phyloP scores from a whole-genome alignment of 2,888 invertebrate genomes.

The Julus scandinavius region DNA sequence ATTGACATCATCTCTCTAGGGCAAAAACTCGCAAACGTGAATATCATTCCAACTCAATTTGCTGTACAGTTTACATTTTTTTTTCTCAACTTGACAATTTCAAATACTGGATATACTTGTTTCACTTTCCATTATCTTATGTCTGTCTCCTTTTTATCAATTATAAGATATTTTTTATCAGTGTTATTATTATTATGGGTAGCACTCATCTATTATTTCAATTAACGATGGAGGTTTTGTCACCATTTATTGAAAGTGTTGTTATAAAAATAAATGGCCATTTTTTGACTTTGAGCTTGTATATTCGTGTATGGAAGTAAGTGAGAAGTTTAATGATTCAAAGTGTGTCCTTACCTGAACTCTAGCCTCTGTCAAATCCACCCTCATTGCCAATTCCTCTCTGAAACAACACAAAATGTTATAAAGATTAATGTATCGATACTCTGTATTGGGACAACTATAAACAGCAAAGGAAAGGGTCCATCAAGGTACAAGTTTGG shows the following conservation, averaged over 20 bases:
- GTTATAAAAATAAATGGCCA: neutral
- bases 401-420: conserved; percentile 67
- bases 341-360: conserved; percentile 79
- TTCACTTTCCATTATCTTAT: conserved; percentile 8
- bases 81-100: neutral
- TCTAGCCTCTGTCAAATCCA: conserved; percentile 90
- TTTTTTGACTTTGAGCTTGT: neutral
- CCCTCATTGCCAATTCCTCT: conserved; percentile 93
- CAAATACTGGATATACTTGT: conserved; percentile 28
- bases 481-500: neutral
- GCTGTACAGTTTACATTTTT: neutral
- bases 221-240: conserved; percentile 3
- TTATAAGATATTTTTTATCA: conserved; percentile 18
- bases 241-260: neutral
- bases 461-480: neutral
- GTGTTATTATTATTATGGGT: conserved; percentile 17
- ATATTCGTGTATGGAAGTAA: neutral
- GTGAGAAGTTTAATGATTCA: neutral
- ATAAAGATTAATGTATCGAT: neutral
- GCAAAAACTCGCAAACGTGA: neutral
- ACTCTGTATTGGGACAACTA: no score
- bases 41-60: conserved; percentile 22
- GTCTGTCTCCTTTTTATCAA: conserved; percentile 36
- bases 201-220: conserved; percentile 5
- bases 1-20: neutral